Percentiles rank a stretch among this genome's conserved stretches.
These are phyloP conservation scores for Mycetomoellerius zeteki DNA, from an alignment of 1,140 invertebrate genomes.

Conservation along the genomic window DNA sequence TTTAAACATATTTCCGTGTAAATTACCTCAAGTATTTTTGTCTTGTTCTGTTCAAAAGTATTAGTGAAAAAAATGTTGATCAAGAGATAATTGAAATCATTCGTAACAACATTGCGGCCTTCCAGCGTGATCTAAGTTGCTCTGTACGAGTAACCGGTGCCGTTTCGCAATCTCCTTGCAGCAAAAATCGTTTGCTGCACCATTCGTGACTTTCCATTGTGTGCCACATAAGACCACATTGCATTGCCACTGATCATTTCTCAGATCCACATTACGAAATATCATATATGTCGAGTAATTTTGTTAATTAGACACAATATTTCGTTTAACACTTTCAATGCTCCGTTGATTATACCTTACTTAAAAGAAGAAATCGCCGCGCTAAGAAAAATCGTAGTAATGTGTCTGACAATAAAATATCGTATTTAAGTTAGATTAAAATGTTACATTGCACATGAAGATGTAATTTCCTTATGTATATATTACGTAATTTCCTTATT, in stretches of 20 bases:
- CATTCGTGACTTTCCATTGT: conserved; percentile 57
- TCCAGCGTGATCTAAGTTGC: conserved; percentile 16
- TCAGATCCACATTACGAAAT: conserved; percentile 12
- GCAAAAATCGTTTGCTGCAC: conserved; percentile 55
- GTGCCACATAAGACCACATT: not conserved
- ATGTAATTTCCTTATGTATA: not conserved
- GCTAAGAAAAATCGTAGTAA: conserved; percentile 11
- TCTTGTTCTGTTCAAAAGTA: not conserved
- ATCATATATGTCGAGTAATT: not conserved
- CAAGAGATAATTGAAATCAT: not conserved
- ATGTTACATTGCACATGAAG: not conserved
- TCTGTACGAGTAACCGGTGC: conserved; percentile 39
- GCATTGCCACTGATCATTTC: conserved; percentile 11
- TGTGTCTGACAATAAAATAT: not conserved
- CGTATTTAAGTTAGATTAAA: not conserved
- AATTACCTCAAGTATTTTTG: conserved; percentile 2
- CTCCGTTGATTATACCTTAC: not conserved
- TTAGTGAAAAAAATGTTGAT: not conserved
- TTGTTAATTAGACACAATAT: not conserved
- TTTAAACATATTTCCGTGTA: not conserved
- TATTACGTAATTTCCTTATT: conserved; percentile 18
- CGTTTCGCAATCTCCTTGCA: conserved; percentile 60
- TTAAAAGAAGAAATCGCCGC: conserved; percentile 8
- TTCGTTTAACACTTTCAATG: not conserved
- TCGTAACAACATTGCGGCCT: not conserved